Percentiles rank a stretch among this genome's conserved stretches.
phyloP scores from a whole-genome alignment of 2,113 vertebrate genomes.

The Micronycteris hirsuta region DNA sequence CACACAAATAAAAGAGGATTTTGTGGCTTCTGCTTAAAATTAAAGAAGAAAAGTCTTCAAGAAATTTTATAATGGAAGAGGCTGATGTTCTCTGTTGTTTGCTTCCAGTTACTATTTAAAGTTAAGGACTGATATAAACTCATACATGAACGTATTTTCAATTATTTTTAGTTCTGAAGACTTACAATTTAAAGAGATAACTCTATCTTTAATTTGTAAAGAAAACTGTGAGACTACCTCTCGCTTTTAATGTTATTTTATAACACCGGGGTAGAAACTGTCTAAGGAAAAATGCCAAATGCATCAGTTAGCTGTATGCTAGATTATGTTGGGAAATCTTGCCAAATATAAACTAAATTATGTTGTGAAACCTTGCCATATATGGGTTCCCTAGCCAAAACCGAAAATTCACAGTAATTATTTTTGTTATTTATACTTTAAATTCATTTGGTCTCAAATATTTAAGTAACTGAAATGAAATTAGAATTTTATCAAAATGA shows the following conservation, averaged over 20 bases:
- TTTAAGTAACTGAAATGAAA: constrained; percentile 12
- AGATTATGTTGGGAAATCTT: constrained; percentile 38
- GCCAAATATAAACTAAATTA: constrained; percentile 48
- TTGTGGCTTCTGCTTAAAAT: constrained; percentile 37
- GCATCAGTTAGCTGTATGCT: constrained; percentile 12
- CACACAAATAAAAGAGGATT: constrained; percentile 3
- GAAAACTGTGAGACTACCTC: not conserved
- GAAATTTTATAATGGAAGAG: constrained; percentile 22
- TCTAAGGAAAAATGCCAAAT: constrained; percentile 35
- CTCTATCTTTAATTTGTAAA: not conserved
- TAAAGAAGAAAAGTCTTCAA: constrained; percentile 34
- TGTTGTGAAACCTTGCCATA: constrained; percentile 35
- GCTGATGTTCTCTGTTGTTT: not conserved
- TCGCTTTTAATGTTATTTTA: constrained; percentile 35
- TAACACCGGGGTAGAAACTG: constrained; percentile 3
- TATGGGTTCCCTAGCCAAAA: constrained; percentile 29
- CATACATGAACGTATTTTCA: not conserved
- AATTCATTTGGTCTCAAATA: constrained; percentile 47
- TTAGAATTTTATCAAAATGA: constrained; percentile 45
- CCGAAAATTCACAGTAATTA: constrained; percentile 38
- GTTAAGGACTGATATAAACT: not conserved
- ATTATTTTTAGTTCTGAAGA: constrained; percentile 23
- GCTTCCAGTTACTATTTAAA: not conserved
- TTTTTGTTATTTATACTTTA: constrained; percentile 61
- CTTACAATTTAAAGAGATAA: not conserved